These are phyloP conservation scores for Typhlichthys subterraneus DNA, from an alignment of 2,797 vertebrate species.

Conservation along the genomic window DNA sequence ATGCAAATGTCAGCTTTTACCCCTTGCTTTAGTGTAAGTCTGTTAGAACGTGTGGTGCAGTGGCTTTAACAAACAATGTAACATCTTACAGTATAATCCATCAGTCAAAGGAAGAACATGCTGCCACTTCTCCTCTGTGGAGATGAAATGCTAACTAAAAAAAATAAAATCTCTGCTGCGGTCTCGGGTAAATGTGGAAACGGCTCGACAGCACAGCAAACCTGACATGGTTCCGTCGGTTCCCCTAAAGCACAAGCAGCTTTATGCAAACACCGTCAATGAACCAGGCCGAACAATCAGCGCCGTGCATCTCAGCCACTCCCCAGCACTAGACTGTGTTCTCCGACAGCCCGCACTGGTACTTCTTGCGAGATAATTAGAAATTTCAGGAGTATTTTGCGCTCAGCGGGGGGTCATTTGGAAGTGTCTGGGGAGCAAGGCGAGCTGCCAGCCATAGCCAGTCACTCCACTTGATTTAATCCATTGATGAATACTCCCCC, in stretches of 20 bases:
- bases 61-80: conserved; percentile 32
- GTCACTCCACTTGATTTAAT: conserved; percentile 42
- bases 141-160: conserved; percentile 28
- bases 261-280: conserved; percentile 22
- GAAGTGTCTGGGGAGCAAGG: conserved; percentile 49
- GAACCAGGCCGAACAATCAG: conserved; percentile 36
- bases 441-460: conserved; percentile 44
- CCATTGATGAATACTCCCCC: conserved; percentile 21
- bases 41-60: not conserved
- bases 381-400: conserved; percentile 62
- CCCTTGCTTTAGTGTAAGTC: too few species aligned
- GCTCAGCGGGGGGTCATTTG: conserved; percentile 58
- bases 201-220: conserved; percentile 23
- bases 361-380: conserved; percentile 60
- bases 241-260: conserved; percentile 16
- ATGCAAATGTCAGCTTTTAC: too few species aligned
- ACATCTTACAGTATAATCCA: conserved; percentile 29
- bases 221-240: conserved; percentile 17
- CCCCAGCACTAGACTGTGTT: conserved; percentile 26
- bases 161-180: conserved; percentile 14
- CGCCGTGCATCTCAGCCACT: conserved; percentile 25
- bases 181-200: conserved; percentile 10
- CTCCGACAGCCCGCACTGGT: conserved; percentile 16
- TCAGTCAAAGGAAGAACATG: conserved; percentile 26
- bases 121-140: conserved; percentile 19